These are phyloP conservation scores for Morone chrysops DNA, from an alignment of 2,113 vertebrate genomes.

Conservation along the genomic window DNA sequence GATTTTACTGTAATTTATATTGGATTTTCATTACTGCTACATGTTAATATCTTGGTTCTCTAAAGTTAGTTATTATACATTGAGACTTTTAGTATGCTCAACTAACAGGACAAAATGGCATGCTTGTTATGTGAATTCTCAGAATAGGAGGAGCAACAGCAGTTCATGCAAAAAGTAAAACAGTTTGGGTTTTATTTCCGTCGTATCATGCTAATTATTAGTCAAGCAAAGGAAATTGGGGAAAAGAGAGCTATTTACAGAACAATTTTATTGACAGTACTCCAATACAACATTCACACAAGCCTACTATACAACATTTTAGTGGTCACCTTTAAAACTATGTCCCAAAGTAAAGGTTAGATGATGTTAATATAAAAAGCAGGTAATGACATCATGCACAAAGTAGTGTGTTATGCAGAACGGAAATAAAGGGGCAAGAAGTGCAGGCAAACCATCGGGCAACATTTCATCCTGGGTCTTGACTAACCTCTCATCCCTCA, in stretches of 20 bases:
- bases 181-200: not conserved
- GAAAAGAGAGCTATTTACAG: slow-evolving; percentile 35
- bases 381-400: slow-evolving; percentile 63
- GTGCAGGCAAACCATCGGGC: slow-evolving; percentile 29
- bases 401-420: slow-evolving; percentile 40
- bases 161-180: slow-evolving; percentile 8
- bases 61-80: not conserved
- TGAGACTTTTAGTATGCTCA: not conserved
- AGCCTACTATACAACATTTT: slow-evolving; percentile 64
- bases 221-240: slow-evolving; percentile 4
- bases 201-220: slow-evolving; percentile 3
- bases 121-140: slow-evolving; percentile 4
- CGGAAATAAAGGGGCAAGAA: slow-evolving; percentile 17
- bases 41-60: not conserved
- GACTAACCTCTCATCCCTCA: not conserved
- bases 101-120: not conserved
- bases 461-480: slow-evolving; percentile 6
- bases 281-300: slow-evolving; percentile 77
- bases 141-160: not conserved
- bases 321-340: slow-evolving; percentile 59
- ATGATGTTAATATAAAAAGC: slow-evolving; percentile 37
- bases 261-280: slow-evolving; percentile 80
- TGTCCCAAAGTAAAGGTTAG: slow-evolving; percentile 50
- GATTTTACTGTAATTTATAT: not conserved
- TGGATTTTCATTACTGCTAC: not conserved